Percentiles rank a stretch among this genome's conserved stretches.
phyloP scores from a whole-genome alignment of 2,888 invertebrate genomes.

The Napeogenes inachia region DNA sequence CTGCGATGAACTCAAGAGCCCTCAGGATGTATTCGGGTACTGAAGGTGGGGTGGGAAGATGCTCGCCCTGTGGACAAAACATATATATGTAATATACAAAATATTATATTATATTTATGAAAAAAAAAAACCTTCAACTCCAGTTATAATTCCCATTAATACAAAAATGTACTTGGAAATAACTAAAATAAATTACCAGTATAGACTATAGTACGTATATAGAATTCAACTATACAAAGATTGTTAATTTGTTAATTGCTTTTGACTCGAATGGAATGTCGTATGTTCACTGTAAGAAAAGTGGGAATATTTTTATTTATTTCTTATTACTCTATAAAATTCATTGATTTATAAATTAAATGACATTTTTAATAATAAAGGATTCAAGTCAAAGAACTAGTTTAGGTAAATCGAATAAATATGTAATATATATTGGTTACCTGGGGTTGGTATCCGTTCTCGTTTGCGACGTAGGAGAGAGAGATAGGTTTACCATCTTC shows the following conservation, averaged over 20 bases:
- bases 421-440: slow-evolving; percentile 36
- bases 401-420: background rate
- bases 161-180: too few species aligned
- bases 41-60: slow-evolving; percentile 42
- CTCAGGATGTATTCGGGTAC: slow-evolving; percentile 64
- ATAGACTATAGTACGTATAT: too few species aligned
- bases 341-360: too few species aligned
- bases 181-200: too few species aligned
- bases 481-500: slow-evolving; percentile 69
- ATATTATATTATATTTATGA: background rate
- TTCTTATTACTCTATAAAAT: background rate
- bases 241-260: background rate
- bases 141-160: background rate
- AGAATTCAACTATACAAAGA: too few species aligned
- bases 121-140: background rate
- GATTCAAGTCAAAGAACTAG: too few species aligned
- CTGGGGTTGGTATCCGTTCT: slow-evolving; percentile 74
- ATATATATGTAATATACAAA: background rate
- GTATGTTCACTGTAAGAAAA: background rate
- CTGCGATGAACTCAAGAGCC: slow-evolving; percentile 62
- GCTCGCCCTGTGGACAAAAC: slow-evolving; percentile 38
- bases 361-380: too few species aligned
- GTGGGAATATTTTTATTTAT: slow-evolving; percentile 5
- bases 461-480: slow-evolving; percentile 73
- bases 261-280: slow-evolving; percentile 25